Base-by-base conservation (phyloP, 2,113 vertebrate species). In the Progne subis region DNA sequence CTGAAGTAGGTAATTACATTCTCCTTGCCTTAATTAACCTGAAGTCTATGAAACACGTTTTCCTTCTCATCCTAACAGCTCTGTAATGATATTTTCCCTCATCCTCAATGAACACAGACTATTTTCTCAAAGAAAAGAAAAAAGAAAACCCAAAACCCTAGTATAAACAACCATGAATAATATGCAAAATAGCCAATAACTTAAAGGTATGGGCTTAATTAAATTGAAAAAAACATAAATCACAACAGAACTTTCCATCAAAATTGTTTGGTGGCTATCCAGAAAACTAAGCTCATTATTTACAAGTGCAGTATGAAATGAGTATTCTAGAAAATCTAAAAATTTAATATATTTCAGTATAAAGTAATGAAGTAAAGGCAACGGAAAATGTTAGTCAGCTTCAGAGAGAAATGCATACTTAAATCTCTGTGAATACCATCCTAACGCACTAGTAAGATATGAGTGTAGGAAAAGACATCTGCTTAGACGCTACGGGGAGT, bases 11-110 rank as follows among this genome's bases (percentile, higher is more conserved):
- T 52, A 91, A 89, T 87, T 92, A 60, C 28, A 61, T 87, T 91
- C 23, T 89, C 21, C 53, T 86, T 92, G n/a, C 69, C 43, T 79
- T 82, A 89, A 94, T 91, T 95, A 87, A 88, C 69, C 84, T 69
- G 16, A 91, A 84, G 70, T 49, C 67, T 76, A 49, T 83, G 57
- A 95, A 91, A 86, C 4, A 0, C 7, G 25, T 39, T 86, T 86
- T 90, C 21, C 11, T 75, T 90, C 64, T 68, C 60, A 67, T 52
- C 11, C 23, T 63, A 82, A 41, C 26, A 84, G 8, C 28, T 82
- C 23, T 76, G 24, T 82, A 84, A 46, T 41, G 41, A 18, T 68
- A 17, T 18, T 95, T 86, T 61, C 7, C 11, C 28, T 13, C 20
- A 9, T 31, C 17, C 5, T 90, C 23, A 71, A 1, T 28, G 12